Base-by-base conservation (phyloP, 2,113 vertebrate genomes). In the Leptobrachium leishanense region DNA sequence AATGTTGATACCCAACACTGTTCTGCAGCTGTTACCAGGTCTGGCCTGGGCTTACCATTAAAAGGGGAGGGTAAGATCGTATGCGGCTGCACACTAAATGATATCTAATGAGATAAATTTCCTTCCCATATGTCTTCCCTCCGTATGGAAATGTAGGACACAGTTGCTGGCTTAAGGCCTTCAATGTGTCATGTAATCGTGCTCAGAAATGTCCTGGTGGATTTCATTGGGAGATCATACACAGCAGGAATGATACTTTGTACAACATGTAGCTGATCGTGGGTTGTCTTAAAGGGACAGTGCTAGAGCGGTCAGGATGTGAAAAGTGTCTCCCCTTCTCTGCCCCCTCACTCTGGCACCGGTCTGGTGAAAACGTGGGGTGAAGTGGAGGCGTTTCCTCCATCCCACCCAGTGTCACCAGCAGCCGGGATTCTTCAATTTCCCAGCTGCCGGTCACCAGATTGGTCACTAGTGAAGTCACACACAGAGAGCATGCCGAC, bases 51-150 rank as follows among this genome's bases (percentile, higher is more conserved):
- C 55, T 59, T 59, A 59, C 10, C 55, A 59, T 59, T 59, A 59
- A 59, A 59, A 59, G 1, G 55, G 55, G 55, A 3, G 55, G 55
- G 55, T 59, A 59, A 12, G 55, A 11, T 59, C 55, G 11, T 59
- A 59, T 59, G 55, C 13, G 13, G 13, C 55, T 1, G 55, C 55
- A 59, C 55, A 59, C 55, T 59, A 59, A 59, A 59, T 59, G 55
- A 59, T 59, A 59, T 59, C 55, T 59, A 59, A 59, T 15, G 13
- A 59, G 55, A 59, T 59, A 12, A 59, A 59, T 59, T 59, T 59
- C 55, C 55, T 59, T 12, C 55, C 55, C 55, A 59, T 59, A 59
- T 59, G 55, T 59, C 55, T 59, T 59, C 55, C 50, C 13, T 15
- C 55, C 55, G 10, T 59, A 59, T 59, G 13, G 55, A 59, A 59